Percentiles rank a stretch among this genome's conserved stretches.
Evolutionary conservation across 2,888 invertebrate species (phyloP).

Genomic region (Apamea monoglypha): DNA sequence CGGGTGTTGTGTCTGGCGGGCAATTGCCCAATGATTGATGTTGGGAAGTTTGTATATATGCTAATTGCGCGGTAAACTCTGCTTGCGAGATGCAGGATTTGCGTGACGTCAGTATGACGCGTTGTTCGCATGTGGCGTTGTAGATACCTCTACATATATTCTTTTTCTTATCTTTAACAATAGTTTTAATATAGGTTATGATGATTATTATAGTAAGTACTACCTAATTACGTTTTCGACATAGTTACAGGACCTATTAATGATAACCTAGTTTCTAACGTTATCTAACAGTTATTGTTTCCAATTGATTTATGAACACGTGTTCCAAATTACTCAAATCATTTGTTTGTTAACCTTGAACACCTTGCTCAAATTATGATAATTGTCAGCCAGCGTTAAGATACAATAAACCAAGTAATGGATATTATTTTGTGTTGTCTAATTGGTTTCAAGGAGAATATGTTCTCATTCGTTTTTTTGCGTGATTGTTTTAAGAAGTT

Average conservation of each 20-base stretch:
- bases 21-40: no score
- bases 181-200: no score
- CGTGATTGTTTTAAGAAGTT: slow-evolving; percentile 1
- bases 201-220: background rate
- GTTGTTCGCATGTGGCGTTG: no score
- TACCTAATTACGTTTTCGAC: slow-evolving; percentile 30
- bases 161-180: no score
- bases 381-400: slow-evolving; percentile 38
- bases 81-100: no score
- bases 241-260: slow-evolving; percentile 24
- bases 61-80: no score
- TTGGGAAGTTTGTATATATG: no score
- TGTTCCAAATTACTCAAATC: slow-evolving; percentile 45
- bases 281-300: slow-evolving; percentile 52
- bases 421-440: slow-evolving; percentile 35
- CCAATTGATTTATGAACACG: slow-evolving; percentile 44
- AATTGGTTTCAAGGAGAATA: slow-evolving; percentile 52
- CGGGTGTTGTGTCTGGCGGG: no score
- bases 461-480: slow-evolving; percentile 8
- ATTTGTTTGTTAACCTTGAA: slow-evolving; percentile 52
- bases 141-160: no score
- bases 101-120: no score
- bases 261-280: slow-evolving; percentile 59
- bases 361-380: slow-evolving; percentile 51
- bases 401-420: slow-evolving; percentile 30